Evolutionary conservation across 2,888 invertebrate species (phyloP), one percentile per base, ranked within the genome.

Genomic region (Gastracanthus pulcherrimus): DNA sequence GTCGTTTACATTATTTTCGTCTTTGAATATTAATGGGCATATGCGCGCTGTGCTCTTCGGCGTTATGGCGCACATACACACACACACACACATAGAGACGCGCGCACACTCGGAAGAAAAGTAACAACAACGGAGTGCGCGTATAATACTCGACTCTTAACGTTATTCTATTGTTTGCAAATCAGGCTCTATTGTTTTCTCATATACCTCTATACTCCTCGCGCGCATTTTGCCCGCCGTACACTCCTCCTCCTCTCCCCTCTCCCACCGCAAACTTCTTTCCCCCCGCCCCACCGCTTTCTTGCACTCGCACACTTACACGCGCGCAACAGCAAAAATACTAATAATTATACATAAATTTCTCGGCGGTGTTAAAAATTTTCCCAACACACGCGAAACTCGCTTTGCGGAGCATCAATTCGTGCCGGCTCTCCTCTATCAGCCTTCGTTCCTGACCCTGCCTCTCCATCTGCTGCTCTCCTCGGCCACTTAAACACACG

Each of bases 91-190:
- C 41, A 55, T 19, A 23, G 19, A 11, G 71, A 36, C 60, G 51
- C 13, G 26, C 23, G 36, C 7, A 31, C 89, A 88, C n/a, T n/a
- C n/a, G n/a, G n/a, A n/a, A n/a, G 89, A 89, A 89, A 90, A 90
- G 89, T 90, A 91, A 91, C 90, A 91, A 90, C 90, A 87, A 41
- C 75, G 89, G 55, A 55, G 23, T 90, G 87, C 81, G 62, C 71
- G 60, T 82, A 91, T 91, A 91, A 91, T 91, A 91, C 91, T 51
- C 55, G 76, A 38, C 89, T 90, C 90, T 91, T 90, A 91, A 91
- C 91, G 91, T 91, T 91, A 91, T 91, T 91, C 91, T 91, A 91
- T 91, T 91, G 91, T 91, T 91, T 91, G 91, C 91, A 91, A 91
- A 91, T 91, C 91, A 91, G 89, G 90, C 88, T 90, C 91, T 91